These are phyloP conservation scores for Mystacides longicornis DNA, from an alignment of 2,888 invertebrate genomes.

Conservation along the genomic window DNA sequence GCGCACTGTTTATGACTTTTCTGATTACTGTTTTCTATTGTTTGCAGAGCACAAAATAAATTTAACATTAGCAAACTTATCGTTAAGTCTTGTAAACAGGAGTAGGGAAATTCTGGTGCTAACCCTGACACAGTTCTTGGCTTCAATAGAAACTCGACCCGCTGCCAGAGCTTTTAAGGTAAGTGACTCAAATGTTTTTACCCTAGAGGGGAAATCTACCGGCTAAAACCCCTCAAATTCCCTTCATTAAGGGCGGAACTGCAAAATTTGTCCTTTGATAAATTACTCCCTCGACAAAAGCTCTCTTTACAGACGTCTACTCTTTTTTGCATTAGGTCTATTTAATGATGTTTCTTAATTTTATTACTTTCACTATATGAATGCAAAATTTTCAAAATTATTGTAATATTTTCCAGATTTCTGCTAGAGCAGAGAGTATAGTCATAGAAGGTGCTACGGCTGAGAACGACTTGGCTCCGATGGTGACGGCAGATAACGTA, in stretches of 20 bases:
- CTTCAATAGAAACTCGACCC: constrained; percentile 60
- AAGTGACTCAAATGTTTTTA: neutral
- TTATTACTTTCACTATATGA: too few species aligned
- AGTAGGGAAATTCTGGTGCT: constrained; percentile 64
- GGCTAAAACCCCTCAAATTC: neutral
- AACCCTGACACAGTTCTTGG: constrained; percentile 64
- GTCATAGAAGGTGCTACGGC: constrained; percentile 66
- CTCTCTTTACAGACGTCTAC: too few species aligned
- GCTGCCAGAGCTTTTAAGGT: constrained; percentile 60
- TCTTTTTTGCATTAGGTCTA: too few species aligned
- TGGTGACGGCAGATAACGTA: constrained; percentile 48
- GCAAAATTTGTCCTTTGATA: too few species aligned
- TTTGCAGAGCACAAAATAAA: constrained; percentile 66
- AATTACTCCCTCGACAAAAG: too few species aligned
- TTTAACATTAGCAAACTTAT: constrained; percentile 66
- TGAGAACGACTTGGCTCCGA: constrained; percentile 64
- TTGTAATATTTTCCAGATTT: constrained; percentile 36
- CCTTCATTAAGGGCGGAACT: too few species aligned
- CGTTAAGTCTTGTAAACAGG: constrained; percentile 58
- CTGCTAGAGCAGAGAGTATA: constrained; percentile 65
- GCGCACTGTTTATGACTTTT: too few species aligned
- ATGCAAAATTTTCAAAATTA: too few species aligned
- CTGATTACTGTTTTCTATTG: too few species aligned
- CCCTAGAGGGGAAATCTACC: too few species aligned
- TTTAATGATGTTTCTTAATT: too few species aligned